phyloP scores from a whole-genome alignment of 1,140 invertebrate species.

The Drosophila dunni region DNA sequence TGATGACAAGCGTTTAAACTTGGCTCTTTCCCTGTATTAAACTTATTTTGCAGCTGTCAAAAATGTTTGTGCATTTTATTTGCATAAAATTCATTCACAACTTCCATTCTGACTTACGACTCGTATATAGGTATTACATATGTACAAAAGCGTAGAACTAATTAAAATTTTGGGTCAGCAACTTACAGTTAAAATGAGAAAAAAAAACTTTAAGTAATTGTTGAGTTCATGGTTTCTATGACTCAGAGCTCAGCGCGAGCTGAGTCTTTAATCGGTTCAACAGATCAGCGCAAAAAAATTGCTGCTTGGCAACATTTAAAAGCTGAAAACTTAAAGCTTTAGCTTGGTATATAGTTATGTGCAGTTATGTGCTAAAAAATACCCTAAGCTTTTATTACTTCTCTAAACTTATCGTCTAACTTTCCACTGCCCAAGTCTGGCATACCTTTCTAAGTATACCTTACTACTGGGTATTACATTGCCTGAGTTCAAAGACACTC shows the following conservation, averaged over 20 bases:
- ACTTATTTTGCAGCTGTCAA: constrained; percentile 33
- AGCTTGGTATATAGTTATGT: neutral
- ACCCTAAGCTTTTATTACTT: neutral
- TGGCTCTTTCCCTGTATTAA: constrained; percentile 15
- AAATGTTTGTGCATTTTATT: constrained; percentile 31
- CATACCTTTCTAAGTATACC: neutral
- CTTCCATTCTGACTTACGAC: constrained; percentile 1
- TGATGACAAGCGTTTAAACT: constrained; percentile 9
- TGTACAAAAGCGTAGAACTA: constrained; percentile 28
- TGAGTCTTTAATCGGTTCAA: constrained; percentile 37
- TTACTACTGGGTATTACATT: neutral
- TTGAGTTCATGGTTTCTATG: constrained; percentile 16
- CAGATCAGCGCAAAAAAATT: constrained; percentile 51
- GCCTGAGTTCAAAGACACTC: constrained; percentile 62
- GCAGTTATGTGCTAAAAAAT: neutral
- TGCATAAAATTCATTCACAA: constrained; percentile 15
- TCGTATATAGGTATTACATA: neutral
- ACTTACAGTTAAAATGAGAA: constrained; percentile 7
- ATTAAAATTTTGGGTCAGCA: constrained; percentile 49
- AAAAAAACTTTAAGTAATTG: neutral
- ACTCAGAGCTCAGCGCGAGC: constrained; percentile 32
- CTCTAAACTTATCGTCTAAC: too few relatives aligned
- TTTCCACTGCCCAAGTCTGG: too few relatives aligned
- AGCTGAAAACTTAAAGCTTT: neutral
- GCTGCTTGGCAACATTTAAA: constrained; percentile 13